A percentile compares a stretch with the other conserved stretches of the same genome.
Evolutionary conservation across 2,888 invertebrate genomes (phyloP).

Genomic region (Melanotus villosus): DNA sequence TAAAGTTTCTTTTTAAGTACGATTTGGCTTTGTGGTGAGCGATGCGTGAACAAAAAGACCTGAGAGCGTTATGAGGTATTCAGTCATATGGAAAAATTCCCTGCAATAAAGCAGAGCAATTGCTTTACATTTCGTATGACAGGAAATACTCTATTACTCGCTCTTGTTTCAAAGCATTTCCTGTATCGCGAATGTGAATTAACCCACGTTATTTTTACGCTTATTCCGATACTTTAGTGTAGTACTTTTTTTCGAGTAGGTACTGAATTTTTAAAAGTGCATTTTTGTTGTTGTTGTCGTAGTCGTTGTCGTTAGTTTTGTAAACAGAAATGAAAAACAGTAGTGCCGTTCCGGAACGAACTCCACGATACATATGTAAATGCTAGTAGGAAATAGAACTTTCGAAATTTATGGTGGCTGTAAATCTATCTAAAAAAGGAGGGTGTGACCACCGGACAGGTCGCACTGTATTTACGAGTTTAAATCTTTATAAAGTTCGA

Average conservation of each 20-base stretch:
- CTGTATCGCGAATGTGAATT: background rate
- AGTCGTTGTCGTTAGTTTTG: too few species aligned
- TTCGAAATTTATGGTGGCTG: conserved; percentile 40
- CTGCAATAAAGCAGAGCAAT: conserved; percentile 35
- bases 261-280: background rate
- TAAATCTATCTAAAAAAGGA: conserved; percentile 44
- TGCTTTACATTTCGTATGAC: conserved; percentile 37
- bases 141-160: conserved; percentile 34
- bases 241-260: background rate
- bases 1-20: conserved; percentile 42
- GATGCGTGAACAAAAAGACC: conserved; percentile 42
- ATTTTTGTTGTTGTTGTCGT: conserved; percentile 12
- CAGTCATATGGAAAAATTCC: conserved; percentile 38
- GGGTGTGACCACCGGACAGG: conserved; percentile 43
- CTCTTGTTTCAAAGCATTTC: background rate
- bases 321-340: conserved; percentile 38
- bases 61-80: conserved; percentile 41
- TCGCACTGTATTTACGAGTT: conserved; percentile 40
- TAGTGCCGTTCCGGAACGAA: conserved; percentile 31
- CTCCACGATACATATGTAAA: conserved; percentile 44
- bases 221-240: background rate
- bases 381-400: conserved; percentile 43
- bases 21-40: conserved; percentile 35
- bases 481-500: conserved; percentile 35
- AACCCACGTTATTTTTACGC: background rate